Percentiles rank a stretch among this genome's conserved stretches.
Conservation (phyloP, 2,888 invertebrate genomes). For the Chelonus formosanus region DNA sequence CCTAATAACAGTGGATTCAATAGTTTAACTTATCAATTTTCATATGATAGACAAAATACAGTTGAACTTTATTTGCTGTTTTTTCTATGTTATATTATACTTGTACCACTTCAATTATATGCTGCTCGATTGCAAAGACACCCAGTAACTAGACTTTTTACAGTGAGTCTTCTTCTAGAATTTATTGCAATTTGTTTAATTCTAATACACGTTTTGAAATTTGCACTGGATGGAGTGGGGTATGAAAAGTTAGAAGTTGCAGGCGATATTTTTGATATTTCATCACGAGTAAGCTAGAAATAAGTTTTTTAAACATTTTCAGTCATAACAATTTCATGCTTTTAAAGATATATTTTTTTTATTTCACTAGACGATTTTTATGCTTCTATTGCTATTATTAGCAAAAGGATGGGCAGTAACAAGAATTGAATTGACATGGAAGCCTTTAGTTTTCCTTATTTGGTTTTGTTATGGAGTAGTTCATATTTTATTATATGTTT, state of each 20-base stretch:
- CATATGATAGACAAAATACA: constrained; percentile 94
- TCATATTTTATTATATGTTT: constrained; percentile 91
- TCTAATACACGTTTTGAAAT: constrained; percentile 87
- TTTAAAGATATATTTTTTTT: constrained; percentile 4
- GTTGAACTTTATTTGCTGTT: constrained; percentile 90
- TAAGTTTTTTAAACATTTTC: too few relatives aligned
- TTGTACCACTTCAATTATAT: constrained; percentile 90
- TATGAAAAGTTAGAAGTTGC: constrained; percentile 82
- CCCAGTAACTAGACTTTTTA: constrained; percentile 90
- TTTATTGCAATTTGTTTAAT: constrained; percentile 87
- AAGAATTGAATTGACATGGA: constrained; percentile 86
- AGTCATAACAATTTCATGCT: neutral
- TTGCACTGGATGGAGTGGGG: constrained; percentile 90
- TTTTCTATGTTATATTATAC: constrained; percentile 83
- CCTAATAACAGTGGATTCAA: constrained; percentile 88
- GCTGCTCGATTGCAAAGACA: constrained; percentile 89
- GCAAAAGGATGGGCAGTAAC: constrained; percentile 99
- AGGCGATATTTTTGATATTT: constrained; percentile 91
- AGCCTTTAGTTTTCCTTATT: constrained; percentile 82
- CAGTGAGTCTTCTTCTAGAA: constrained; percentile 85
- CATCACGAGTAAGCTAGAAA: constrained; percentile 77
- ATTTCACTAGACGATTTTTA: constrained; percentile 82
- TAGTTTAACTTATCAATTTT: constrained; percentile 92
- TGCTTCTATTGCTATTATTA: constrained; percentile 87
- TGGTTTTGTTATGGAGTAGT: constrained; percentile 93